Conservation (phyloP, 1,140 invertebrate genomes). For the Sitobion miscanthi region DNA sequence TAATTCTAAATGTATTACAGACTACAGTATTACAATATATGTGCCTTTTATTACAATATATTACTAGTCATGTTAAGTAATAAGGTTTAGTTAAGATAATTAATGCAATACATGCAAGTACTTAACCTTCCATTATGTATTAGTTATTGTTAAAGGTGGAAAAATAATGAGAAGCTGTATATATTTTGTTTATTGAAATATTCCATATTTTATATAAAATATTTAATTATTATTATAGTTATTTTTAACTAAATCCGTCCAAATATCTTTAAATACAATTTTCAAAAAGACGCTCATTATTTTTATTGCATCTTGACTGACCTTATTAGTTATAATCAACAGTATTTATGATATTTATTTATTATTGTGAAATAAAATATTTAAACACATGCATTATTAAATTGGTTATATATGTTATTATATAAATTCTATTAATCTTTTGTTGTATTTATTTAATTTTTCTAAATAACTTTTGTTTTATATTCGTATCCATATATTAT, state of each 20-base stretch:
- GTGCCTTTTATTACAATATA: constrained; percentile 46
- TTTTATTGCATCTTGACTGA: background rate
- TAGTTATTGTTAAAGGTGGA: background rate
- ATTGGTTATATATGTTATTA: background rate
- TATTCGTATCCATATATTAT: background rate
- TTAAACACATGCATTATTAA: background rate
- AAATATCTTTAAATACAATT: background rate
- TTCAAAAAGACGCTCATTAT: background rate
- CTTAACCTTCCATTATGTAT: background rate
- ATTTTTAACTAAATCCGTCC: background rate
- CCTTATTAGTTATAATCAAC: constrained; percentile 10
- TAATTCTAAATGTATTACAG: constrained; percentile 9
- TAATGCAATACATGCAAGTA: background rate
- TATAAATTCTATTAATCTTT: constrained; percentile 14
- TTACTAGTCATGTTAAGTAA: constrained; percentile 47
- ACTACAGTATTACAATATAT: background rate
- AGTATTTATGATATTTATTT: constrained; percentile 9
- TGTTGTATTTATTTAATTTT: constrained; percentile 1
- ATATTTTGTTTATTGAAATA: background rate
- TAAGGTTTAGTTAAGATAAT: constrained; percentile 20
- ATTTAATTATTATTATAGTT: background rate
- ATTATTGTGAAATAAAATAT: background rate
- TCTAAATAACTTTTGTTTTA: background rate
- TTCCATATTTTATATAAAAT: background rate
- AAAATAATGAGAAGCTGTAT: background rate